A percentile compares a stretch with the other conserved stretches of the same genome.
Conservation (phyloP, 2,113 vertebrate species). For the Xenopus laevis region DNA sequence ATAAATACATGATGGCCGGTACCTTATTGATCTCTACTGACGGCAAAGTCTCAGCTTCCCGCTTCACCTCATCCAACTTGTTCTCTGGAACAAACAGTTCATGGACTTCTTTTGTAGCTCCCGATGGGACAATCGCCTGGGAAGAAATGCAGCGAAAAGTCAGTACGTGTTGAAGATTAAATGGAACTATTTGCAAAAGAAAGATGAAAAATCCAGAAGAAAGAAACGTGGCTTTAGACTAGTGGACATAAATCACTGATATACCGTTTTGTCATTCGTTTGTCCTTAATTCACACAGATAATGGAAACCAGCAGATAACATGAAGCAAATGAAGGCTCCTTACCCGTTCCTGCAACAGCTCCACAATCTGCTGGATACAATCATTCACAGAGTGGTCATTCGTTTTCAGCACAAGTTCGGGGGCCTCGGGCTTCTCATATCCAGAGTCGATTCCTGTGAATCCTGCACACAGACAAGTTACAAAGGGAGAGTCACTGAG, state of each 20-base stretch:
- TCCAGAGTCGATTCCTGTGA: slow-evolving; percentile 91
- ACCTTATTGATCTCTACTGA: slow-evolving; percentile 85
- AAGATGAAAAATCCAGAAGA: too few species aligned
- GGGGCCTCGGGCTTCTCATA: slow-evolving; percentile 86
- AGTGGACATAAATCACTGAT: too few species aligned
- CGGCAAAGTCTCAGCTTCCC: slow-evolving; percentile 75
- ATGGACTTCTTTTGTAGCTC: slow-evolving; percentile 75
- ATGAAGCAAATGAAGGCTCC: background rate
- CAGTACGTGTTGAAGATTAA: too few species aligned
- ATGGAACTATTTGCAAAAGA: too few species aligned
- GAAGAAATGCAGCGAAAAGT: slow-evolving; percentile 24
- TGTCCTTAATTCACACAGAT: too few species aligned
- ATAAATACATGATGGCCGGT: slow-evolving; percentile 28
- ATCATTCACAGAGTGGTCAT: slow-evolving; percentile 74
- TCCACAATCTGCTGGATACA: slow-evolving; percentile 86
- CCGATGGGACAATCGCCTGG: slow-evolving; percentile 82
- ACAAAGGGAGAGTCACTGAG: background rate
- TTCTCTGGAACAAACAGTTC: slow-evolving; percentile 90
- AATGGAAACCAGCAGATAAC: too few species aligned
- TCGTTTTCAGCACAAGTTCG: slow-evolving; percentile 89
- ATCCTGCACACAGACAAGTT: slow-evolving; percentile 66
- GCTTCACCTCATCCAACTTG: slow-evolving; percentile 64
- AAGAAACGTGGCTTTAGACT: too few species aligned
- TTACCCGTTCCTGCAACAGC: slow-evolving; percentile 80
- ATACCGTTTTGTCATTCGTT: too few species aligned